Evolutionary conservation across 1,140 invertebrate genomes (phyloP), one percentile per base, ranked within the genome.

Genomic region (Cotesia chilonis): DNA sequence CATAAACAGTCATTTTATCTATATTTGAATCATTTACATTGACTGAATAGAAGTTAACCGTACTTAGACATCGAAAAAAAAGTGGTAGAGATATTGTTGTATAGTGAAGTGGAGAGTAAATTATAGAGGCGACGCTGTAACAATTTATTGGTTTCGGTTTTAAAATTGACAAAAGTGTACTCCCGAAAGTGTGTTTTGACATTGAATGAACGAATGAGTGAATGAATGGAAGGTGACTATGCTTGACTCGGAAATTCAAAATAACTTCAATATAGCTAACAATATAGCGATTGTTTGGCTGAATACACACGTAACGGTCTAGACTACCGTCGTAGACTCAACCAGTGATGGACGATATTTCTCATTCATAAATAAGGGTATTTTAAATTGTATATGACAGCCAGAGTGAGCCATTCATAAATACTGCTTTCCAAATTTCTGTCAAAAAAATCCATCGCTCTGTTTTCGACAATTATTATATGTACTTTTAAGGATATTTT

Each of bases 71-170:
- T 64, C 55, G 17, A 17, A 36, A 41, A 57, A 61, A 55, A 57
- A 76, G 28, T 28, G 76, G 63, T 14, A 66, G 38, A 72, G 71
- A 76, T 73, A 68, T 80, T 79, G 77, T 79, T 76, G 74, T 28
- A 28, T 28, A 28, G 28, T 28, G 74, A 74, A 73, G 5, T 47
- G 41, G 10, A 47, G 41, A 41, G 38, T 9, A 10, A 47, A 47
- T 47, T 78, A 77, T 80, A 77, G 78, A 79, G 75, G 76, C 63
- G 79, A 77, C 78, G 77, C 80, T 76, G 77, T 69, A 72, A 76
- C 72, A 78, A 81, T 83, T 82, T 82, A 82, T 83, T 67, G 79
- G 79, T 76, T 78, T 77, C 78, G 74, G 73, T 76, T 75, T 71
- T 71, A 59, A 69, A 70, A 69, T 36, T 54, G 5, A 35, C 75